Evolutionary conservation across 2,113 vertebrate species (phyloP).

Genomic region (Pelecanoides urinatrix): DNA sequence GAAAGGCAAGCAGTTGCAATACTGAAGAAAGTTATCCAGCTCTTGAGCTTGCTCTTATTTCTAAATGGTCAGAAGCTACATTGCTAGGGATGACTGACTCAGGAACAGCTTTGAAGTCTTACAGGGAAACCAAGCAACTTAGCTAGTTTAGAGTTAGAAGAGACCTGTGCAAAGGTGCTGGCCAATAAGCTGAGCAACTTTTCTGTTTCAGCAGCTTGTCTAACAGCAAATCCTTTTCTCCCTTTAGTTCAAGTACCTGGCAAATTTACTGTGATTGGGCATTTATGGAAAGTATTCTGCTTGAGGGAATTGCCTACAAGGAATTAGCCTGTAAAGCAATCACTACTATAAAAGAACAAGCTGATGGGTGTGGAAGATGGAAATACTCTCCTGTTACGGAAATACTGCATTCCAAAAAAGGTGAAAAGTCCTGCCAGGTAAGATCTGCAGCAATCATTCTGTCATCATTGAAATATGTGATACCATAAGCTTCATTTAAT

Average conservation of each 20-base stretch:
- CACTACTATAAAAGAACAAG: neutral
- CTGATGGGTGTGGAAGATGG: neutral
- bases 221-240: neutral
- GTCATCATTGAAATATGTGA: neutral
- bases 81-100: neutral
- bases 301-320: neutral
- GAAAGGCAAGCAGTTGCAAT: neutral
- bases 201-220: neutral
- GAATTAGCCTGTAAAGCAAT: neutral
- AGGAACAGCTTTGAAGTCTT: neutral
- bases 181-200: neutral
- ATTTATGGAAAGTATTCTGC: neutral
- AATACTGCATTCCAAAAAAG: conserved; percentile 10
- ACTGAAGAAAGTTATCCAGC: neutral
- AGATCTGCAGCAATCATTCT: neutral
- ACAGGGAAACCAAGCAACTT: neutral
- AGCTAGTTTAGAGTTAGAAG: neutral
- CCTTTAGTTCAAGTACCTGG: neutral
- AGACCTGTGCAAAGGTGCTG: neutral
- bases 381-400: neutral
- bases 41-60: neutral
- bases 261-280: neutral
- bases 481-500: neutral
- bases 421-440: neutral
- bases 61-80: neutral